Conservation (phyloP, 2,888 invertebrate species). For the Nematopogon swammerdamellus region DNA sequence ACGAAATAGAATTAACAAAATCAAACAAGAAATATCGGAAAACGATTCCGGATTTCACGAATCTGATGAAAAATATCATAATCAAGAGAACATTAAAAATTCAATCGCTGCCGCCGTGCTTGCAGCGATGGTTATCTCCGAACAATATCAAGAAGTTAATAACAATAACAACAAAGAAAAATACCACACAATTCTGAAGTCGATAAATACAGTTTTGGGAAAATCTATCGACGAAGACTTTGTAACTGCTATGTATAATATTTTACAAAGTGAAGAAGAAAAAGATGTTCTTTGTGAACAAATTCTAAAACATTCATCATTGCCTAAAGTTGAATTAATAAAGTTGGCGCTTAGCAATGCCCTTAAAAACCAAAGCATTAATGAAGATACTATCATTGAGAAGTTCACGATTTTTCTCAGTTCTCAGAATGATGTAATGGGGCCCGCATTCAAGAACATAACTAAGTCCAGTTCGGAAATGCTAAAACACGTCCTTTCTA, state of each 20-base stretch:
- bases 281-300: constrained; percentile 46
- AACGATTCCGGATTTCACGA: constrained; percentile 15
- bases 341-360: constrained; percentile 52
- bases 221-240: constrained; percentile 47
- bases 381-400: constrained; percentile 59
- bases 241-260: constrained; percentile 44
- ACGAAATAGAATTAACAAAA: constrained; percentile 29
- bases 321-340: constrained; percentile 62
- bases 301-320: constrained; percentile 45
- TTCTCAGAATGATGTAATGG: constrained; percentile 58
- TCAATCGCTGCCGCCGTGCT: constrained; percentile 51
- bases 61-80: constrained; percentile 28
- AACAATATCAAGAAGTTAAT: constrained; percentile 47
- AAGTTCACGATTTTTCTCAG: constrained; percentile 62
- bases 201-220: constrained; percentile 48
- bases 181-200: constrained; percentile 46
- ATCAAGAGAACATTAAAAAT: constrained; percentile 50
- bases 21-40: constrained; percentile 22
- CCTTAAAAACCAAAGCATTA: constrained; percentile 40
- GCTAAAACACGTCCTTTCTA: constrained; percentile 55
- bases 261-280: constrained; percentile 47
- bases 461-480: constrained; percentile 59
- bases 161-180: constrained; percentile 49
- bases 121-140: constrained; percentile 47
- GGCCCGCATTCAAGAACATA: constrained; percentile 64